These are phyloP conservation scores for Syncerus caffer DNA, from an alignment of 2,797 vertebrate species.

Conservation along the genomic window DNA sequence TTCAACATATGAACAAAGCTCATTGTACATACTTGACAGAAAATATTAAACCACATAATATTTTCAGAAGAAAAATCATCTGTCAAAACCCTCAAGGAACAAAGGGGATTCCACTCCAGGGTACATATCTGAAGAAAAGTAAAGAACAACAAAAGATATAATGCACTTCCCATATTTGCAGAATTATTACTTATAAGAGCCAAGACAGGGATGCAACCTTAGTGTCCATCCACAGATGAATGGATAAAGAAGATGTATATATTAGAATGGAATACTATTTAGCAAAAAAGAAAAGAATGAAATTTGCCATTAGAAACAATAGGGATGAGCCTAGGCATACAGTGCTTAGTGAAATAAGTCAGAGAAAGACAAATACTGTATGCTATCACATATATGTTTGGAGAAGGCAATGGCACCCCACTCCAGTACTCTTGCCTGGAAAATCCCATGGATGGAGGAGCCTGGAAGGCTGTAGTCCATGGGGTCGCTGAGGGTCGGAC, in stretches of 20 bases:
- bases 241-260: background rate
- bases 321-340: background rate
- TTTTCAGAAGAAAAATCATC: background rate
- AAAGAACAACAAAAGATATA: background rate
- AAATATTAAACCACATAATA: background rate
- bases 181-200: background rate
- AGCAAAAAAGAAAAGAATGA: background rate
- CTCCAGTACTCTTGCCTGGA: too few relatives aligned
- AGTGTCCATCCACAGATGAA: background rate
- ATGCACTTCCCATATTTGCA: background rate
- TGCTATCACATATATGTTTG: background rate
- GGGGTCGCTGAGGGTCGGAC: too few relatives aligned
- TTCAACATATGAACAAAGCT: background rate
- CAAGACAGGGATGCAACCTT: background rate
- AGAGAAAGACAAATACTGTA: background rate
- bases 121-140: background rate
- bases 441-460: too few relatives aligned
- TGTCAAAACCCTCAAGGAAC: background rate
- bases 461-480: too few relatives aligned
- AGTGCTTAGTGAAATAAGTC: background rate
- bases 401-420: too few relatives aligned
- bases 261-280: background rate
- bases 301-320: background rate
- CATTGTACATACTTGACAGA: background rate
- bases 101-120: background rate